phyloP scores from a whole-genome alignment of 2,113 vertebrate species.

The Patagioenas fasciata region DNA sequence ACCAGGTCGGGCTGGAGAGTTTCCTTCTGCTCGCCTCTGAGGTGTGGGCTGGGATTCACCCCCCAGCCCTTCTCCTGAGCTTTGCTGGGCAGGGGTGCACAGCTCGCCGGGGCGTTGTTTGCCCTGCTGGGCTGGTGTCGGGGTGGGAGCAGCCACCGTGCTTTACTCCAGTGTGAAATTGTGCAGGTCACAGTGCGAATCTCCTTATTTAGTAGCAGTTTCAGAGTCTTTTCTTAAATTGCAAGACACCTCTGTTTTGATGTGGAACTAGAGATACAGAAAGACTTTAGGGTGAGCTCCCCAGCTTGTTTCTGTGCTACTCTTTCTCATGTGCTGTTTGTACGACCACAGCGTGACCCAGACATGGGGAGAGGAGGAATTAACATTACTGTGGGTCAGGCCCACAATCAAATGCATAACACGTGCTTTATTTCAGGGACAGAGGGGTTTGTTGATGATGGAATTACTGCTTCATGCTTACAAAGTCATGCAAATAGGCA shows the following conservation, averaged over 20 bases:
- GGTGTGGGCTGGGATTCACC: background rate
- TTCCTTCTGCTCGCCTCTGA: background rate
- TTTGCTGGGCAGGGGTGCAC: background rate
- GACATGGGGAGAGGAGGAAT: background rate
- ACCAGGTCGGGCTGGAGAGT: background rate
- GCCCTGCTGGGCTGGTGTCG: background rate
- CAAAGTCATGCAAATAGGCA: background rate
- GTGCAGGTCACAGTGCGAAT: background rate
- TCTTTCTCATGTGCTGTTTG: too few relatives aligned
- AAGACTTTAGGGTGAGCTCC: background rate
- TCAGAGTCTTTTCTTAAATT: background rate
- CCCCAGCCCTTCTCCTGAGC: background rate
- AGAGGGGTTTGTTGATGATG: background rate
- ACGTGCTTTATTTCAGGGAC: background rate
- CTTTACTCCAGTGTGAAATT: background rate
- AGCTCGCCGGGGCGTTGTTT: background rate
- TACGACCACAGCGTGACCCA: rapidly evolving
- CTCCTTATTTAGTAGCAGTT: too few relatives aligned
- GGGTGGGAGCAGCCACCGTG: background rate
- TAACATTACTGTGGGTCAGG: background rate
- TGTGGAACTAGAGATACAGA: background rate
- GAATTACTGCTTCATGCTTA: background rate
- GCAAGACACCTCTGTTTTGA: background rate
- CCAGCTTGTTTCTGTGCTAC: background rate
- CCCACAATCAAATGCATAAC: background rate